These are phyloP conservation scores for Pteria penguin DNA, from an alignment of 2,888 invertebrate genomes.

Conservation along the genomic window DNA sequence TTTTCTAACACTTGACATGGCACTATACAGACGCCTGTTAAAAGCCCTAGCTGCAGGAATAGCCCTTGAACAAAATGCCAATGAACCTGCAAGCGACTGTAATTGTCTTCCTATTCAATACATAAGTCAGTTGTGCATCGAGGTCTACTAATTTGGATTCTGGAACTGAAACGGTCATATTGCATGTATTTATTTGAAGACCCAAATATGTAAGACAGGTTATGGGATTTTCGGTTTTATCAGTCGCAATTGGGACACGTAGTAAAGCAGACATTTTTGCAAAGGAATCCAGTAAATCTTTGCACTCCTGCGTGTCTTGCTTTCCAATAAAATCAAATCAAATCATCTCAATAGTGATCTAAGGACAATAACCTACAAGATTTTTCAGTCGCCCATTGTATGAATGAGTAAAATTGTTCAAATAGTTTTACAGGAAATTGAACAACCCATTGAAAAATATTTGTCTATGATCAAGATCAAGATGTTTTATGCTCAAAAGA, in stretches of 20 bases:
- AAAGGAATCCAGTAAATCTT: not conserved
- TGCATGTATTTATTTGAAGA: not conserved
- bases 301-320: not conserved
- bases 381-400: not conserved
- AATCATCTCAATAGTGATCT: not conserved
- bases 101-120: not conserved
- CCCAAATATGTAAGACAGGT: not conserved
- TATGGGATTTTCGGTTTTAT: not conserved
- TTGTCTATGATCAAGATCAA: conserved; percentile 2
- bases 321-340: not conserved
- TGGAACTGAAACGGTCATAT: not conserved
- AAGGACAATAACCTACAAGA: not conserved
- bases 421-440: conserved; percentile 6
- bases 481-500: not conserved
- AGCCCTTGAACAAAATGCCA: not conserved
- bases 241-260: not conserved
- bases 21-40: not conserved
- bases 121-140: no score
- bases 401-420: conserved; percentile 9
- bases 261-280: not conserved
- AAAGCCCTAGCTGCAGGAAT: not conserved
- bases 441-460: not conserved
- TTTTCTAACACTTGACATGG: not conserved
- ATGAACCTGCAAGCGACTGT: not conserved
- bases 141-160: not conserved